phyloP scores from a whole-genome alignment of 2,113 vertebrate genomes.

The Gavia stellata region DNA sequence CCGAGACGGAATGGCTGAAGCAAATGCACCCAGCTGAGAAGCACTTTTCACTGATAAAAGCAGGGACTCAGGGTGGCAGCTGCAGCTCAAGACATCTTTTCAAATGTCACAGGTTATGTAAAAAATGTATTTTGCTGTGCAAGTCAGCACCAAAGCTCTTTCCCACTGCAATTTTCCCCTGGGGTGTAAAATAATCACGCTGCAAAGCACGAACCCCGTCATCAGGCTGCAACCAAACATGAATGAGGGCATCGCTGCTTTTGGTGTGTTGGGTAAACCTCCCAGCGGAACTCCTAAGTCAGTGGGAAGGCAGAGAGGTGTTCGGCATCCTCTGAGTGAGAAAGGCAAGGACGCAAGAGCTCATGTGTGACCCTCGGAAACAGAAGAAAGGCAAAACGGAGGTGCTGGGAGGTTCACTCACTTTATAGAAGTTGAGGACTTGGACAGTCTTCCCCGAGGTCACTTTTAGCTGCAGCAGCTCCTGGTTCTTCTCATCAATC shows the following conservation, averaged over 20 bases:
- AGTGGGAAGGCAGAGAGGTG: neutral
- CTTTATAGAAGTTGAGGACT: slow-evolving; percentile 69
- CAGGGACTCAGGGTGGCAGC: neutral
- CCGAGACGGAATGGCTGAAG: neutral
- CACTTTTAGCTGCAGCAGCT: slow-evolving; percentile 72
- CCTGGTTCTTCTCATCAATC: slow-evolving; percentile 69
- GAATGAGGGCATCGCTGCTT: neutral
- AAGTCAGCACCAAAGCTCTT: neutral
- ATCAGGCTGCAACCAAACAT: neutral
- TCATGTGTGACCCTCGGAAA: neutral
- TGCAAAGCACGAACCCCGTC: neutral
- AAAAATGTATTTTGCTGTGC: neutral
- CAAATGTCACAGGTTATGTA: neutral
- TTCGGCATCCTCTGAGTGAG: neutral
- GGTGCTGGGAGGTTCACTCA: neutral
- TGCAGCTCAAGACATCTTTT: neutral
- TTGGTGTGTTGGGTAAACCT: neutral
- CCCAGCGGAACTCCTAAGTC: neutral
- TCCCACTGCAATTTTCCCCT: neutral
- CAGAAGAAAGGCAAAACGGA: neutral
- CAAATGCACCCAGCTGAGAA: neutral
- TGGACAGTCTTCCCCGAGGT: slow-evolving; percentile 61
- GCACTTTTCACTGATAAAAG: neutral
- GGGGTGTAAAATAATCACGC: neutral
- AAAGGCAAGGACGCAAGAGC: neutral